Evolutionary conservation across 2,113 vertebrate species (phyloP), one percentile per base, ranked within the genome.

Genomic region (Agelaius tricolor): DNA sequence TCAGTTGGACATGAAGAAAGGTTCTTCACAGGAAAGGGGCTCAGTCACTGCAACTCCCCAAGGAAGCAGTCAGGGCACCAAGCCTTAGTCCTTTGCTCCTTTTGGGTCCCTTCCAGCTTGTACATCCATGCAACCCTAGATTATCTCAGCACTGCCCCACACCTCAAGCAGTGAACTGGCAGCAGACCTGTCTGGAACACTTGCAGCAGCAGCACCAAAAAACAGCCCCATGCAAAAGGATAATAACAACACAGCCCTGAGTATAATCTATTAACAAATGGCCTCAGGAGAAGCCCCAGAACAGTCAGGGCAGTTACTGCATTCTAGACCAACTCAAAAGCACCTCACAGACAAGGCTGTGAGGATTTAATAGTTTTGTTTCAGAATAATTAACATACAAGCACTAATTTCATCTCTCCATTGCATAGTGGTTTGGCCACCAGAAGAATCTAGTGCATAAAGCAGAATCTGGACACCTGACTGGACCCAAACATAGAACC

Each of bases 281-380:
- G 57, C 66, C 67, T 59, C 68, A 73, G 27, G 18, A 35, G 18
- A 58, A 71, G 41, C 7, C 18, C 46, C 31, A 24, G 18, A 61
- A 81, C 27, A 73, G 9, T 6, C 30, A 58, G 55, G 23, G 26
- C 33, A 51, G 39, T 13, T 62, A 67, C 16, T 68, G 26, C 88
- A 75, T 37, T 26, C 28, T 4, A 49, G 13, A 52, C 19, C 0
- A 0, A 67, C n/a, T 39, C 26, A 67, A 84, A 66, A 54, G 22
- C 37, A 20, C 7, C 5, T 46, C 51, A 73, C 1, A 1, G n/a
- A 55, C 10, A 61, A 4, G 2, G 3, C 44, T 44, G 20, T 20
- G 9, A 78, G 33, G n/a, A 81, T 55, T 63, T 20, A 33, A 7
- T 3, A 49, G 22, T 12, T 15, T 15, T 49, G 30, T 13, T 86